phyloP scores from a whole-genome alignment of 2,113 vertebrate species.

The Columba janthina region DNA sequence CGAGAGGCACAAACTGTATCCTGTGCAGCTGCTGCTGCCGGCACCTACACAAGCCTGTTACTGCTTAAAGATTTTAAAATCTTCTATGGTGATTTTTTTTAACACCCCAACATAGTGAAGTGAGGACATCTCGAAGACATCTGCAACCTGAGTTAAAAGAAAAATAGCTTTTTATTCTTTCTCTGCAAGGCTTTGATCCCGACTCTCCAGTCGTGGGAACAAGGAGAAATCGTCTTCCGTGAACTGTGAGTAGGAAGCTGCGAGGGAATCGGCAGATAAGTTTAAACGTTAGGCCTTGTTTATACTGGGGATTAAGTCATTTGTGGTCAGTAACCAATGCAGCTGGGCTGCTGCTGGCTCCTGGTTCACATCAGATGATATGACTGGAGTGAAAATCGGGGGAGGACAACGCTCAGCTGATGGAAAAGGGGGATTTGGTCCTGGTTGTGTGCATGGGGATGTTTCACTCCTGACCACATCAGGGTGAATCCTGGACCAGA shows the following conservation, averaged over 20 bases:
- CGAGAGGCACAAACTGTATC: neutral
- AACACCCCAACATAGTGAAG: neutral
- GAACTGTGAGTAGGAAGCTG: slow-evolving; percentile 62
- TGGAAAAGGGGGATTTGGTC: neutral
- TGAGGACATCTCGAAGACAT: neutral
- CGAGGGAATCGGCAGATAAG: slow-evolving; percentile 33
- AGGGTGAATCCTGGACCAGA: rapidly evolving
- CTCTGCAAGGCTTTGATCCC: slow-evolving; percentile 31
- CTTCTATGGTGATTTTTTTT: neutral
- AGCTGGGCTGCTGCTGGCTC: slow-evolving; percentile 52
- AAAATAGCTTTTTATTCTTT: neutral
- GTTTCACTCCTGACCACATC: rapidly evolving
- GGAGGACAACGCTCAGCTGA: neutral
- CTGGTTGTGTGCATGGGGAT: rapidly evolving
- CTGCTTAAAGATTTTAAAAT: neutral
- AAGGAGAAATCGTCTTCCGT: slow-evolving; percentile 31
- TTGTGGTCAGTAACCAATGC: slow-evolving; percentile 52
- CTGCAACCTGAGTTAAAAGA: neutral
- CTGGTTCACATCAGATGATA: neutral
- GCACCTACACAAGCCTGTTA: neutral
- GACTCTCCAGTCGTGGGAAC: slow-evolving; percentile 40
- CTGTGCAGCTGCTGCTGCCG: neutral
- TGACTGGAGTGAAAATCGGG: neutral
- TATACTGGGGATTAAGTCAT: slow-evolving; percentile 60
- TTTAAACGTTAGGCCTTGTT: slow-evolving; percentile 47